A percentile compares a stretch with the other conserved stretches of the same genome.
phyloP scores from a whole-genome alignment of 2,113 vertebrate species.

The Leuciscus idus region DNA sequence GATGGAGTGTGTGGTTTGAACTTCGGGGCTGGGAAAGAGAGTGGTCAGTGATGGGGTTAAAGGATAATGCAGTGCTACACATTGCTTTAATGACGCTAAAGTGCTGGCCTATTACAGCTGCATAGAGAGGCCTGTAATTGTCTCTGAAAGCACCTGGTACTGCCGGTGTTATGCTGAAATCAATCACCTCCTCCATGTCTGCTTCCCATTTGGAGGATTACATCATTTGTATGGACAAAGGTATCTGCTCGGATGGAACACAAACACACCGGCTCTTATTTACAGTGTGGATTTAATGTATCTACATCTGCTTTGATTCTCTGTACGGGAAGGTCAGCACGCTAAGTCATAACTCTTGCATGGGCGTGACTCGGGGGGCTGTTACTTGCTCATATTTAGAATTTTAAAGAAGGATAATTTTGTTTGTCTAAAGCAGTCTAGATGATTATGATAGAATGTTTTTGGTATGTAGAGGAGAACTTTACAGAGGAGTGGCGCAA shows the following conservation, averaged over 20 bases:
- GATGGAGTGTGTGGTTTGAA: slow-evolving; percentile 76
- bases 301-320: slow-evolving; percentile 44
- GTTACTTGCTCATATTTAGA: not conserved
- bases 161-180: slow-evolving; percentile 83
- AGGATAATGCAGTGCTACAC: slow-evolving; percentile 77
- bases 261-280: slow-evolving; percentile 47
- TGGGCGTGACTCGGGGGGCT: not conserved
- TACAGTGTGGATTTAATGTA: slow-evolving; percentile 30
- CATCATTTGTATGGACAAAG: slow-evolving; percentile 75
- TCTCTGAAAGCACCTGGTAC: slow-evolving; percentile 88
- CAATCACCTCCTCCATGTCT: slow-evolving; percentile 82
- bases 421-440: not conserved
- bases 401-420: not conserved
- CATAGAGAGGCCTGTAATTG: slow-evolving; percentile 82
- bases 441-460: not conserved
- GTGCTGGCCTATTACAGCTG: slow-evolving; percentile 79
- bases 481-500: not conserved
- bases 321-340: slow-evolving; percentile 18
- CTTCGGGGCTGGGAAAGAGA: slow-evolving; percentile 71
- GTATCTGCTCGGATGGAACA: slow-evolving; percentile 60
- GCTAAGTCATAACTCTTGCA: slow-evolving; percentile 15
- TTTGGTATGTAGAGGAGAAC: not conserved
- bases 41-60: slow-evolving; percentile 79
- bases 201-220: slow-evolving; percentile 79
- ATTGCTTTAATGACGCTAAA: slow-evolving; percentile 84